phyloP scores from a whole-genome alignment of 1,140 invertebrate species.

The Protaetia brevitarsis region DNA sequence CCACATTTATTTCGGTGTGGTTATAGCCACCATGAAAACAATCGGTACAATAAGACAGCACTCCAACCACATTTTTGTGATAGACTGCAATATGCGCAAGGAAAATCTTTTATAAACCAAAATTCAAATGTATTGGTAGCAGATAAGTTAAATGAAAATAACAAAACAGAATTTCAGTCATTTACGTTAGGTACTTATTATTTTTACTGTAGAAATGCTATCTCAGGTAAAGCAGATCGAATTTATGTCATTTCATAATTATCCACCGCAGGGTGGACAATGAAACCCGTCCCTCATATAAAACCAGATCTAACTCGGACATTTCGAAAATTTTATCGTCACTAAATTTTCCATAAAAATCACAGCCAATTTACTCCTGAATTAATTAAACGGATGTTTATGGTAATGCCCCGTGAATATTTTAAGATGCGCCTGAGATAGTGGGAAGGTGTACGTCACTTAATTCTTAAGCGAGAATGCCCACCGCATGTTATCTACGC shows the following conservation, averaged over 20 bases:
- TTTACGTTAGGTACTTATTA: background rate
- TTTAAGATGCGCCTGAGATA: conserved; percentile 9
- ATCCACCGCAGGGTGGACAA: background rate
- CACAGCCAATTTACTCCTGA: conserved; percentile 15
- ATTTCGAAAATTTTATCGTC: conserved; percentile 15
- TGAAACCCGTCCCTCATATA: conserved; percentile 4
- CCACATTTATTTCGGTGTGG: too few species aligned
- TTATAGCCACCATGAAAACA: too few species aligned
- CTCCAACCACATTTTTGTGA: too few species aligned
- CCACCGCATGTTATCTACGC: background rate
- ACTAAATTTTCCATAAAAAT: conserved; percentile 14
- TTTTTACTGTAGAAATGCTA: background rate
- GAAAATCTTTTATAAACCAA: too few species aligned
- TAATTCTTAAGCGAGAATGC: background rate
- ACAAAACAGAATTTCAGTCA: background rate
- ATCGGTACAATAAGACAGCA: too few species aligned
- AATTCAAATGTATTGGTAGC: too few species aligned
- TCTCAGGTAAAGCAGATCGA: conserved; percentile 5
- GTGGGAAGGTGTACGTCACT: background rate
- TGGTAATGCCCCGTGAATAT: conserved; percentile 8
- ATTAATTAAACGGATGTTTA: conserved; percentile 17
- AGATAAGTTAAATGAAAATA: background rate
- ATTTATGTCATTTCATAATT: conserved; percentile 16
- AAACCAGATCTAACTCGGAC: background rate
- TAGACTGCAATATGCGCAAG: too few species aligned